Evolutionary conservation across 30 jellyfish, hydroid and myxozoan species (phyloP), one percentile per base, ranked within the genome.

Genomic region (Pelagia noctiluca): DNA sequence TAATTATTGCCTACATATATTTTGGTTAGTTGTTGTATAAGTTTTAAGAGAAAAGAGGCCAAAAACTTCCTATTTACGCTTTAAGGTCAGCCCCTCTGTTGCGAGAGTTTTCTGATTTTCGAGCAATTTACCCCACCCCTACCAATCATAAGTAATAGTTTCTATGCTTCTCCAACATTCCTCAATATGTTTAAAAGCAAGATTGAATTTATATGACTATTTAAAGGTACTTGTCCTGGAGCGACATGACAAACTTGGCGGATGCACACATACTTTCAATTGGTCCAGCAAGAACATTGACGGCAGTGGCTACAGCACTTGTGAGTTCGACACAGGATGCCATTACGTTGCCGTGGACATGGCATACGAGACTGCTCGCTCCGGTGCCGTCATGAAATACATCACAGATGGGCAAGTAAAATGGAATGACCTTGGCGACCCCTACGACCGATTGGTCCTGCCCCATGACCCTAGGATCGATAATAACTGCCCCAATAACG

Each of bases 271-370:
- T 53, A 90, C 97, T 18, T 90, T 90, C 78, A 82, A 91, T 29
- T 90, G 97, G 97, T 90, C 97, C 13, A 74, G 89, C 50, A 75
- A 84, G 71, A 90, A 90, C 80, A 61, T 75, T 22, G 91, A 82
- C 37, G 97, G 92, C 19, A 63, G 88, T 32, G 97, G 97, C 21
- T 79, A 57, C 79, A 90, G 92, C 78, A 90, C 97, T 21, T 90
- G 97, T 66, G 97, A 90, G 73, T 90, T 90, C 79, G 97, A 90
- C 60, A 90, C 97, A 28, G 97, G 97, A 28, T 90, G 97, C 53
- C 97, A 90, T 75, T 90, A 90, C 82, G 73, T 91, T 52, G 97
- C 97, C 2, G 97, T 90, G 32, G 97, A 90, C 62, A 90, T 90
- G 97, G 83, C 97, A 0, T 76, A 35, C 37, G 95, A 82, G 34